Conservation (phyloP, 2,888 invertebrate genomes). For the Periphyllus acericola region DNA sequence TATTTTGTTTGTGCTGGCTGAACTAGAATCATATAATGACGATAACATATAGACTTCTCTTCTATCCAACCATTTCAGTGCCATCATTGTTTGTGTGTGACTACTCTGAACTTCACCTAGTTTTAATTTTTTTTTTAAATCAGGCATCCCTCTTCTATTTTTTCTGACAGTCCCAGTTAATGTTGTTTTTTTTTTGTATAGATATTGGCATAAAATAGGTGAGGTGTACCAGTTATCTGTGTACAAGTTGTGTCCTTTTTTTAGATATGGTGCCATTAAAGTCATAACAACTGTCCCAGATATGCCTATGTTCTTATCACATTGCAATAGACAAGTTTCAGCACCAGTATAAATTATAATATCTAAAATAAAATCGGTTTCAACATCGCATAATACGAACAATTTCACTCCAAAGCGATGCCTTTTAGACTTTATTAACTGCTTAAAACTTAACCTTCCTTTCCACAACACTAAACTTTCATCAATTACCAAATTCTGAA, state of each 20-base stretch:
- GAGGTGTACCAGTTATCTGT: constrained; percentile 19
- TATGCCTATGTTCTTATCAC: constrained; percentile 1
- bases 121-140: constrained; percentile 9
- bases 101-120: neutral
- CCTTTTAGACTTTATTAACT: neutral
- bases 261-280: constrained; percentile 7
- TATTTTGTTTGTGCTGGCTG: neutral
- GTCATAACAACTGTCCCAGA: constrained; percentile 8
- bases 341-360: constrained; percentile 21
- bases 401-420: constrained; percentile 3
- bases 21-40: neutral
- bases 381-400: neutral
- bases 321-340: neutral
- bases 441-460: neutral
- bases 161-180: neutral
- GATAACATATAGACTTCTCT: constrained; percentile 8
- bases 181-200: constrained; percentile 11
- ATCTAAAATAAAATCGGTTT: neutral
- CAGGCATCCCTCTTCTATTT: constrained; percentile 25
- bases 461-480: constrained; percentile 17
- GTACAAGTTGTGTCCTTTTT: constrained; percentile 7
- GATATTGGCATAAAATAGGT: neutral
- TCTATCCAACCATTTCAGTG: neutral
- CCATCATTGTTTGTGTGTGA: neutral
- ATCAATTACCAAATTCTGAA: constrained; percentile 6